Base-by-base conservation (phyloP, 2,888 invertebrate genomes). In the Aphidius colemani region DNA sequence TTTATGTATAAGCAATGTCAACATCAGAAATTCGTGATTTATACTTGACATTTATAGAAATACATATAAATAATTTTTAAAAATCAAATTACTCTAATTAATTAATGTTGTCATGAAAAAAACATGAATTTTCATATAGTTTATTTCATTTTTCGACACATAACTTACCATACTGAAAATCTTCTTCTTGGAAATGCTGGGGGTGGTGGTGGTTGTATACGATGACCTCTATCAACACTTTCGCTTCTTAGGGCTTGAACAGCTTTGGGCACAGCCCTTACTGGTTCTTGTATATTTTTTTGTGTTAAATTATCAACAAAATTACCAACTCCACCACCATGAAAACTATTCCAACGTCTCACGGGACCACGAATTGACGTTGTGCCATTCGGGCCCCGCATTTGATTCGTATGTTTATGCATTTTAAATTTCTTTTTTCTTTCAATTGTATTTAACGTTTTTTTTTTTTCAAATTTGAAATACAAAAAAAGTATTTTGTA, bases 311-410 rank as follows among this genome's bases (percentile, higher is more conserved):
- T 70, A 57, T 70, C 69, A 64, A 64, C 67, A 46, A 71, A 66
- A 65, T 72, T 68, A 55, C 72, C 70, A 57, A 71, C 74, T 53
- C 78, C 73, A 64, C 75, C 73, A 18, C 79, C 79, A 70, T 84
- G 84, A 71, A 84, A 84, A 67, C 84, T 84, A 76, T 84, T 84
- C 84, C 84, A 85, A 64, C 84, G 75, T 60, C 84, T 77, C 65
- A 84, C 84, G 45, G 84, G 82, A 65, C 83, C 83, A 64, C 80
- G 75, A 67, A 70, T 73, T 53, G 60, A 66, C 60, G 69, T 70
- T 59, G 66, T 61, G 55, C 58, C 66, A 63, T 61, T 70, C 60
- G 69, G 74, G 59, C 76, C 75, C 30, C 78, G 76, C 57, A 79
- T 70, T 69, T 81, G 82, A 66, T 70, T 78, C 68, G 82, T 81